Evolutionary conservation across 2,888 invertebrate species (phyloP).

Genomic region (Andrena trimmerana): DNA sequence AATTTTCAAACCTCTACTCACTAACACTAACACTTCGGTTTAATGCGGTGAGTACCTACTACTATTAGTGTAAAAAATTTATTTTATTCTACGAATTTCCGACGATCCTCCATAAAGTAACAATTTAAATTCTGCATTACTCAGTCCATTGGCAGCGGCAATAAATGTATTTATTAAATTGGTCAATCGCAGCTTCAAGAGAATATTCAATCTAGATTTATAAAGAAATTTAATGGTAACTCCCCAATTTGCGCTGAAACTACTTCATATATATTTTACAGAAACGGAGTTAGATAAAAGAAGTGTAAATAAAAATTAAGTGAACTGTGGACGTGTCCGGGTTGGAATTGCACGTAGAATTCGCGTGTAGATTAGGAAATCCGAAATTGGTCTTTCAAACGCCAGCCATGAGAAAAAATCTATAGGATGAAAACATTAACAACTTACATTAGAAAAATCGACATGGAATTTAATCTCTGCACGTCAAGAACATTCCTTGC

Average conservation of each 20-base stretch:
- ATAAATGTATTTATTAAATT: no score
- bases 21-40: no score
- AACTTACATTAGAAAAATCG: not conserved
- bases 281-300: slow-evolving; percentile 1
- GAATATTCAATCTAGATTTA: not conserved
- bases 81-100: no score
- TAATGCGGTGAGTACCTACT: no score
- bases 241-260: not conserved
- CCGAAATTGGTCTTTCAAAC: not conserved
- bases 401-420: not conserved
- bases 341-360: not conserved
- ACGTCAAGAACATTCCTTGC: no score
- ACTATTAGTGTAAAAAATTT: no score
- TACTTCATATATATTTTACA: not conserved
- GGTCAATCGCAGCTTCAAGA: not conserved
- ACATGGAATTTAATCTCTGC: not conserved
- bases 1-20: no score
- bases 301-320: slow-evolving; percentile 40
- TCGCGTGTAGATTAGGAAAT: slow-evolving; percentile 47
- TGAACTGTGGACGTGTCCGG: slow-evolving; percentile 13
- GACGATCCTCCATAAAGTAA: no score
- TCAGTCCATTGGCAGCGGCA: no score
- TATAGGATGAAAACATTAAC: not conserved
- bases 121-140: no score
- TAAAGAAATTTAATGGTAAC: not conserved